A percentile compares a stretch with the other conserved stretches of the same genome.
Evolutionary conservation across 2,113 vertebrate species (phyloP).

Genomic region (Gavialis gangeticus): DNA sequence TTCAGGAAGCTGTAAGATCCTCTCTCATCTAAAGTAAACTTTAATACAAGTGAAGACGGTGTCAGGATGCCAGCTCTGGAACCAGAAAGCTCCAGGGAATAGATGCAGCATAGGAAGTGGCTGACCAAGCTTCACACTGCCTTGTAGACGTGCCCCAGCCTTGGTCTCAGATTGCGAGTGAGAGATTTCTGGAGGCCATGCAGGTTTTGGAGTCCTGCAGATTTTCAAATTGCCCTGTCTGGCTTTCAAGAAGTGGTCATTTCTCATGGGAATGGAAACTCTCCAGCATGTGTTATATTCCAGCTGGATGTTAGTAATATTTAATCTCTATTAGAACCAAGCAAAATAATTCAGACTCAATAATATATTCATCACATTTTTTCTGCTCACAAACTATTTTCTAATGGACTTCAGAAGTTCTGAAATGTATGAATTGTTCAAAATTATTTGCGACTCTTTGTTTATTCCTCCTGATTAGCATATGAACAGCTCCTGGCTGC

Average conservation of each 20-base stretch:
- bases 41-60: neutral
- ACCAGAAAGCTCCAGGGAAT: neutral
- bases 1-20: neutral
- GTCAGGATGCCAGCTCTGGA: neutral
- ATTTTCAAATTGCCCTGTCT: conserved; percentile 18
- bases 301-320: conserved; percentile 11
- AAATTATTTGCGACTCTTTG: conserved; percentile 24
- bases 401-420: neutral
- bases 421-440: conserved; percentile 10
- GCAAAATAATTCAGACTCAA: neutral
- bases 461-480: conserved; percentile 13
- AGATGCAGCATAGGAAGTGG: neutral
- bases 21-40: neutral
- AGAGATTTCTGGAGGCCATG: neutral
- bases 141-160: neutral
- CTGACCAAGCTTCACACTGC: neutral
- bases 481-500: conserved; percentile 23
- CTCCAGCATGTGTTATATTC: neutral
- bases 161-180: neutral
- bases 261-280: neutral
- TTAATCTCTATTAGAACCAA: neutral
- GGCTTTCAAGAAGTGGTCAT: conserved; percentile 15
- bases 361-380: neutral
- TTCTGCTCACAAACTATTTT: neutral
- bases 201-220: neutral